Percentiles rank a stretch among this genome's conserved stretches.
Conservation (phyloP, 2,113 vertebrate genomes). For the Melierax canorus region DNA sequence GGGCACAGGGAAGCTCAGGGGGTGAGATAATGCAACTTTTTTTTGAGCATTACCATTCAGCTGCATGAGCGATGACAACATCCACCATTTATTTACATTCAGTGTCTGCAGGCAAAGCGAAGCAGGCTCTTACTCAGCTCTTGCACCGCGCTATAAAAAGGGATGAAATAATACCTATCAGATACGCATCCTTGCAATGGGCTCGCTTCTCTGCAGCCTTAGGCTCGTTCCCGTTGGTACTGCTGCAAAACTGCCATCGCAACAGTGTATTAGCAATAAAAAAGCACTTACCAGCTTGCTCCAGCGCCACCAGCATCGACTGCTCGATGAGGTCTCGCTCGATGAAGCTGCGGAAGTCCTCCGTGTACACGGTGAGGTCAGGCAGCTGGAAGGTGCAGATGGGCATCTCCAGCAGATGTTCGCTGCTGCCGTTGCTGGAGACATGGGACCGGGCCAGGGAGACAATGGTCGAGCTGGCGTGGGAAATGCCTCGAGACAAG, state of each 20-base stretch:
- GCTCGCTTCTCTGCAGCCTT: not conserved
- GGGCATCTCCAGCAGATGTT: conserved; percentile 90
- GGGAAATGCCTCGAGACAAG: conserved; percentile 91
- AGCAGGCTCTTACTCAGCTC: not conserved
- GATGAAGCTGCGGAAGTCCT: conserved; percentile 95
- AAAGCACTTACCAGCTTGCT: conserved; percentile 87
- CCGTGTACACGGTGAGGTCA: conserved; percentile 89
- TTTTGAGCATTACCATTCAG: not conserved
- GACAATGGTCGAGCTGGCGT: conserved; percentile 93
- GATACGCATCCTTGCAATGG: fast-evolving
- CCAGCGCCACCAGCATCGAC: conserved; percentile 95
- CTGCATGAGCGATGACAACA: not conserved
- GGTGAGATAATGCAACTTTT: not conserved
- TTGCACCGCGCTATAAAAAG: not conserved
- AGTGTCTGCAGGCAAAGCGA: not conserved
- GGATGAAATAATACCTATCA: not conserved
- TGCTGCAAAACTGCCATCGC: not conserved
- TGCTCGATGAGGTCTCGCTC: conserved; percentile 96
- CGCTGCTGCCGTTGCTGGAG: conserved; percentile 84
- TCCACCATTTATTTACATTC: not conserved
- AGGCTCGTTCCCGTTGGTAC: fast-evolving
- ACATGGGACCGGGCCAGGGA: conserved; percentile 92
- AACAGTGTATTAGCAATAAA: fast-evolving
- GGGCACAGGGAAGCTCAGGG: not conserved
- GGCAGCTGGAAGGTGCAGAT: conserved; percentile 98